A percentile compares a stretch with the other conserved stretches of the same genome.
phyloP scores from a whole-genome alignment of 23 tunicate genomes.

The Styela clava region DNA sequence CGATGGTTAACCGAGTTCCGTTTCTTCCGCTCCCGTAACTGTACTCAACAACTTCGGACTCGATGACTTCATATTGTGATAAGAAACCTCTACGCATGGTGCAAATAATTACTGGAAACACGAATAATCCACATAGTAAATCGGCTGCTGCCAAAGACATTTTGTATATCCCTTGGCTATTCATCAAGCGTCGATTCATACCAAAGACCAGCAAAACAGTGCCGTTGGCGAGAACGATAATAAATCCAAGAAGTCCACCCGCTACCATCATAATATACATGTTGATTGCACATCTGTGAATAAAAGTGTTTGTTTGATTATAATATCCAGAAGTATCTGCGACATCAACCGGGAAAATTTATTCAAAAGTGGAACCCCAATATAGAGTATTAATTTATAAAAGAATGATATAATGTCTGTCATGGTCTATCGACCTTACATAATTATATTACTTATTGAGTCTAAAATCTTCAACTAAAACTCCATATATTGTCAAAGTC shows the following conservation, averaged over 20 bases:
- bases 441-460: too few species aligned
- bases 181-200: conserved; percentile 6
- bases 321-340: too few species aligned
- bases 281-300: conserved; percentile 5
- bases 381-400: too few species aligned
- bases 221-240: neutral
- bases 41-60: conserved; percentile 3
- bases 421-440: too few species aligned
- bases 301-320: neutral
- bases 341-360: too few species aligned
- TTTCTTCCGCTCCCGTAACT: conserved; percentile 26
- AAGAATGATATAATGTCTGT: too few species aligned
- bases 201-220: conserved; percentile 7
- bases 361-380: too few species aligned
- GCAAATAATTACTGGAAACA: conserved; percentile 12
- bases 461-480: too few species aligned
- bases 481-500: too few species aligned
- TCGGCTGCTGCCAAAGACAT: conserved; percentile 34
- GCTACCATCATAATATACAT: conserved; percentile 27
- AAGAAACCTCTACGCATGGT: conserved; percentile 13
- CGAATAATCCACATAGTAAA: conserved; percentile 12
- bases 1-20: conserved; percentile 14
- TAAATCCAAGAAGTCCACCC: conserved; percentile 13
- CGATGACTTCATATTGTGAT: conserved; percentile 7
- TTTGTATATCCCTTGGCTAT: conserved; percentile 34